Conservation (phyloP, 2,888 invertebrate genomes). For the Meandrusa payeni region DNA sequence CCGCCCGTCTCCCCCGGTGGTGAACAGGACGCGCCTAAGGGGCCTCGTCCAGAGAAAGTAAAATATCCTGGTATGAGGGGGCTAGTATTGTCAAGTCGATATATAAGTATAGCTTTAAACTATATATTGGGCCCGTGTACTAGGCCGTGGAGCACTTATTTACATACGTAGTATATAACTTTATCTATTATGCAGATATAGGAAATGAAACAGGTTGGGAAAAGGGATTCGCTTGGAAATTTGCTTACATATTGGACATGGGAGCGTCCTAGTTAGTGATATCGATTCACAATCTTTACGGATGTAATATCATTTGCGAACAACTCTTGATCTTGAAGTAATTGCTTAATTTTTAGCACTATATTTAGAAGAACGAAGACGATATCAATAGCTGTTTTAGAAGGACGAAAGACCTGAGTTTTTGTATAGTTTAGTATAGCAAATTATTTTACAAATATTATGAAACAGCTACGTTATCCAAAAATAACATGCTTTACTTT, state of each 20-base stretch:
- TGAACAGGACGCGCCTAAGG: conserved; percentile 64
- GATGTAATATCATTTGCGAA: conserved; percentile 12
- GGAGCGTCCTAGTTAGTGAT: conserved; percentile 46
- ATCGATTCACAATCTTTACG: conserved; percentile 39
- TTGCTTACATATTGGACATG: conserved; percentile 61
- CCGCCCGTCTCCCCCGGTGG: conserved; percentile 45
- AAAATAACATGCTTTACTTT: too few relatives aligned
- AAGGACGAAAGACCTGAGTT: too few relatives aligned
- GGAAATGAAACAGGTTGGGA: conserved; percentile 69
- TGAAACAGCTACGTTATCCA: too few relatives aligned
- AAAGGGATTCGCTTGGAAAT: conserved; percentile 58
- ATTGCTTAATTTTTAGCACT: too few relatives aligned
- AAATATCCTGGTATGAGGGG: conserved; percentile 79
- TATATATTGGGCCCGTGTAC: conserved; percentile 70
- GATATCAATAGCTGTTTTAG: too few relatives aligned
- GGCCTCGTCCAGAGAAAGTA: conserved; percentile 79
- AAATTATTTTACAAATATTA: too few relatives aligned
- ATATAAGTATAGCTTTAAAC: conserved; percentile 79
- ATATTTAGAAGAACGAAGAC: too few relatives aligned
- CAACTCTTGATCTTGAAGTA: background rate
- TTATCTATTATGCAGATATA: conserved; percentile 79
- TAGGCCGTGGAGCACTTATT: conserved; percentile 69
- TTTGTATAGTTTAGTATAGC: too few relatives aligned
- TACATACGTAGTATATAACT: conserved; percentile 73
- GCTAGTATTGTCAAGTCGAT: conserved; percentile 79